Conservation (phyloP, 2,113 vertebrate genomes). For the Burhinus oedicnemus region DNA sequence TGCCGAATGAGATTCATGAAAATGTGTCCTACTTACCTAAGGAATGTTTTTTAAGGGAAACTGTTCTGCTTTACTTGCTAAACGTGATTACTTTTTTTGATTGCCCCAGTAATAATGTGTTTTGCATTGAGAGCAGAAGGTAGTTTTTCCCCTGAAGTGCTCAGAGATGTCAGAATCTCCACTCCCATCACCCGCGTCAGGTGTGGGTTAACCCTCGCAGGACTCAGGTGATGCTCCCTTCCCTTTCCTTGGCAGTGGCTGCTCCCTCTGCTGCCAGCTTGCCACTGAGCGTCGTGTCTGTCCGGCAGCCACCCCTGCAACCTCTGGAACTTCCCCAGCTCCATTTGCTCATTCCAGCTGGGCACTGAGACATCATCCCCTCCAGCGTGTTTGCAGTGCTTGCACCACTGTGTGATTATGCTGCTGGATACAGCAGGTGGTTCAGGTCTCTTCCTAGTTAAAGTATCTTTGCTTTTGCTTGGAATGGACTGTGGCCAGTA, state of each 20-base stretch:
- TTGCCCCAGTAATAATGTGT: background rate
- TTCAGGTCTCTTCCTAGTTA: background rate
- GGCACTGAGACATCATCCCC: background rate
- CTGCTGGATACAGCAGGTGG: background rate
- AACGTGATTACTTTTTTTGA: background rate
- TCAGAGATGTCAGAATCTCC: background rate
- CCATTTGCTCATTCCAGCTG: background rate
- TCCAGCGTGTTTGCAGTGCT: background rate
- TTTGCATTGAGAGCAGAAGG: background rate
- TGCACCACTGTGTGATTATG: background rate
- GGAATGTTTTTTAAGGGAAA: background rate
- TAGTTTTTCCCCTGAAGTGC: background rate
- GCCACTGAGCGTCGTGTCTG: background rate
- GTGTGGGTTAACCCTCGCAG: background rate
- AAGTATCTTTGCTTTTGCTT: background rate
- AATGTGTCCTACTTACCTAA: background rate
- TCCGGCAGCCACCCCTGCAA: background rate
- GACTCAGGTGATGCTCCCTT: background rate
- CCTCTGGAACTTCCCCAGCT: background rate
- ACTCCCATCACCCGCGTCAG: background rate
- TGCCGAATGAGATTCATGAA: background rate
- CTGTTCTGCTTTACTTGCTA: background rate
- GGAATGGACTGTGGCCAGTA: background rate
- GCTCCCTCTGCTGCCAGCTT: background rate
- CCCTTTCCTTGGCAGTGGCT: background rate